Evolutionary conservation across 1,140 invertebrate genomes (phyloP), one percentile per base, ranked within the genome.

Genomic region (Trachymyrmex septentrionalis): DNA sequence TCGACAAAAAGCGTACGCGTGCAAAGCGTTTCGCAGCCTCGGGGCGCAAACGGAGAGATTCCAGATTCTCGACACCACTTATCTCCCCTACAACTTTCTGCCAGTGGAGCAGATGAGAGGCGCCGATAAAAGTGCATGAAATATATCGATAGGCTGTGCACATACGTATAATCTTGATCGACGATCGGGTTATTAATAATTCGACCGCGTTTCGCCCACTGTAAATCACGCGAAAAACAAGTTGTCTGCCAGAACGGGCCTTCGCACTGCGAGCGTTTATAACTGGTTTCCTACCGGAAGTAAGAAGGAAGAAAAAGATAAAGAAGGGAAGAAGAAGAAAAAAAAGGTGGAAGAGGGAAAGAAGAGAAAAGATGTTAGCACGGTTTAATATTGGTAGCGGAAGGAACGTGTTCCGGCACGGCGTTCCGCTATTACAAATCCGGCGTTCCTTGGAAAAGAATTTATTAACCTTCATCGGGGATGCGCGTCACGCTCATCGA

Each of bases 1-100:
- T 87, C 87, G 87, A 86, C 87, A 88, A 91, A 90, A 91, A 91
- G 84, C 89, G 90, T 86, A 88, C 89, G 90, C 90, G 90, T 91
- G 90, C 89, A 91, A 91, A 91, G 89, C 84, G 89, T 88, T 91
- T 91, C 87, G 84, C 75, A 75, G 87, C 90, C 90, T 76, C 87
- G 55, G 87, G 90, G 72, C 50, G 88, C 78, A 48, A 81, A 89
- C 80, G 55, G 69, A 84, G 89, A 81, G 90, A 91, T 91, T 91
- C 90, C 90, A 91, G 90, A 91, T 91, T 91, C 90, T 91, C 90
- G 90, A 91, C 89, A 91, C 89, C 89, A 91, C 90, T 91, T 91
- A 91, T 91, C 90, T 88, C 77, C 87, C 90, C 81, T 71, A 86
- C 87, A 90, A 91, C 89, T 91, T 91, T 91, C 90, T 91, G 84